Base-by-base conservation (phyloP, 2,888 invertebrate genomes). In the Synergus itoensis region DNA sequence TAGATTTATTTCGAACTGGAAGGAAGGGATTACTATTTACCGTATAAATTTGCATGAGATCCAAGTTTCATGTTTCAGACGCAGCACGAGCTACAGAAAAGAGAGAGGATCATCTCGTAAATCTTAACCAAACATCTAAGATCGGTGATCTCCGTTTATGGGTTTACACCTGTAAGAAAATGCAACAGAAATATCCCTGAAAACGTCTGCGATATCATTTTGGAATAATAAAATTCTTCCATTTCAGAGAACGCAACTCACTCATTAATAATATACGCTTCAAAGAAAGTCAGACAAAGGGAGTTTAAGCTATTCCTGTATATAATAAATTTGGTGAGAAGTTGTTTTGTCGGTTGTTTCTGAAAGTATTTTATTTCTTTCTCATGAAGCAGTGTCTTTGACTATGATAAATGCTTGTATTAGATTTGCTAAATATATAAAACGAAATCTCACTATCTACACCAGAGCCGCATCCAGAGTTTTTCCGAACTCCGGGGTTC, bases 1-100 rank as follows among this genome's bases (percentile, higher is more conserved):
- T 81, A 84, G 87, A 87, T 89, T 88, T 88, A 88, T 88, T 88
- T 85, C 80, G 64, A 87, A 84, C 84, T 80, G 80, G 85, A 84
- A 82, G 84, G 81, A 82, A 83, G 82, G 85, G 86, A 88, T 89
- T 88, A 87, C 87, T 87, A 87, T 89, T 89, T 88, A 84, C 85
- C 84, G 85, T 85, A 88, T 87, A 89, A 89, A 89, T 89, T 89
- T 89, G 88, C 87, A 87, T 89, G 86, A 80, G 79, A 48, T 69
- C 45, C 36, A 53, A 48, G n/a, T 36, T 53, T 69, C 69, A 69
- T 69, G 69, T 81, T 80, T 78, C 76, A 77, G 79, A 78, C 62
- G 65, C 79, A 45, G 80, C 69, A 82, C 81, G 81, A 81, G 81
- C 79, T 77, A 85, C 86, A 82, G 86, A 28, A 28, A 28, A 84